Evolutionary conservation across 2,797 vertebrate genomes (phyloP), one percentile per base, ranked within the genome.

Genomic region (Scolopax rusticola): DNA sequence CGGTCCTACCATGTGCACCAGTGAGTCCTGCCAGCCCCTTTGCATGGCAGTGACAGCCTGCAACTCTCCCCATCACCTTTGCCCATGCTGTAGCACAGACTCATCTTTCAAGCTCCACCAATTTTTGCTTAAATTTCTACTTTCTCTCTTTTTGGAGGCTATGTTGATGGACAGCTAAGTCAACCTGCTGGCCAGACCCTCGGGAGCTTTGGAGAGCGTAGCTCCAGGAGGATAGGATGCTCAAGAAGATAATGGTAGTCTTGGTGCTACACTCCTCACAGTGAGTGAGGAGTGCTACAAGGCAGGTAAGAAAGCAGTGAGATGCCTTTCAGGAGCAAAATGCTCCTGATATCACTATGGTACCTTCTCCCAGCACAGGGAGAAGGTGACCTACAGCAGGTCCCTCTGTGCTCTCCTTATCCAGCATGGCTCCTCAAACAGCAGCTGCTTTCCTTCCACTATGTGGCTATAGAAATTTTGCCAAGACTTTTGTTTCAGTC

Each of bases 31-130:
- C 48, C 36, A 28, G 30, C 15, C 61, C 73, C 61, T 25, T n/a
- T 21, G 14, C 18, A 5, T 0, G 0, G 20, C 2, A 1, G 23
- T 0, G 5, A 45, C 51, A 36, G 13, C 43, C 43, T 4, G 1
- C 10, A 4, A 6, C 13, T 38, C 38, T 59, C 40, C 60, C 41
- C 25, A 14, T 6, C 43, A 3, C n/a, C 9, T 27, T 41, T 5
- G 9, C 16, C 47, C 11, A 24, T 6, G 23, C 63, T 36, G 13
- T n/a, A 41, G 25, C 48, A 51, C 21, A 36, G 59, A 25, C 12
- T 36, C 27, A 3, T n/a, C 69, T 32, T 69, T 50, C 20, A 40
- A 69, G 13, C 11, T 64, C 24, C 40, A 20, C 23, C 21, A 36
- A 16, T 24, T 88, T 91, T 81, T 60, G 9, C n/a, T 79, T 65